Conservation (phyloP, 2,888 invertebrate species). For the Ceraclea dissimilis region DNA sequence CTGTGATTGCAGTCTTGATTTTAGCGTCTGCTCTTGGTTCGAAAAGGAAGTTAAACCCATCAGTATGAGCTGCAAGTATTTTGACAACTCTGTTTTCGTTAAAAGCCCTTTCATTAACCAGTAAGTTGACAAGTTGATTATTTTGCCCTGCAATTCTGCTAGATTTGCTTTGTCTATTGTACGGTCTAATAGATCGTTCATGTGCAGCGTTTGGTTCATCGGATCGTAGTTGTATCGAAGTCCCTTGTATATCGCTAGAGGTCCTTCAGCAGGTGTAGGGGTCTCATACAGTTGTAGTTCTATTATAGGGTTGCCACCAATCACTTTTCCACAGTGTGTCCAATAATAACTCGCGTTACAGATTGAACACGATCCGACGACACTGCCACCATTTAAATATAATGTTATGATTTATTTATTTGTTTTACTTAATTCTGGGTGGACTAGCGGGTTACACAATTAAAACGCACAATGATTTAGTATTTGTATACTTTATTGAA, state of each 20-base stretch:
- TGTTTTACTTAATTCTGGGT: too few relatives aligned
- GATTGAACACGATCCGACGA: too few relatives aligned
- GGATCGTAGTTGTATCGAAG: neutral
- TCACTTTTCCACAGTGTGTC: too few relatives aligned
- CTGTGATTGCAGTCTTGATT: constrained; percentile 15
- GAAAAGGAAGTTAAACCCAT: constrained; percentile 6
- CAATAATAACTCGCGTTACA: too few relatives aligned
- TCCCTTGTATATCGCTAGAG: constrained; percentile 7
- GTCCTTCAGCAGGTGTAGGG: neutral
- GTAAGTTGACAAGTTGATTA: constrained; percentile 21
- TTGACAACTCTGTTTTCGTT: constrained; percentile 7
- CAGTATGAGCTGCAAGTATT: constrained; percentile 4
- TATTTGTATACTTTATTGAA: too few relatives aligned
- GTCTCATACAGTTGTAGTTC: too few relatives aligned
- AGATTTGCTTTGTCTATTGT: too few relatives aligned
- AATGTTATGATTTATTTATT: too few relatives aligned
- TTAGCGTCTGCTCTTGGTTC: neutral
- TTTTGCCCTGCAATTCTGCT: constrained; percentile 9
- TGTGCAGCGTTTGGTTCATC: neutral
- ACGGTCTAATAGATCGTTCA: neutral
- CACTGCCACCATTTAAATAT: too few relatives aligned
- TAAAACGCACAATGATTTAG: too few relatives aligned
- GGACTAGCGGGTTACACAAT: too few relatives aligned
- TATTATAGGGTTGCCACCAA: too few relatives aligned
- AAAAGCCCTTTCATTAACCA: constrained; percentile 23